Conservation (phyloP, 2,888 invertebrate genomes). For the Isoperla grammatica region DNA sequence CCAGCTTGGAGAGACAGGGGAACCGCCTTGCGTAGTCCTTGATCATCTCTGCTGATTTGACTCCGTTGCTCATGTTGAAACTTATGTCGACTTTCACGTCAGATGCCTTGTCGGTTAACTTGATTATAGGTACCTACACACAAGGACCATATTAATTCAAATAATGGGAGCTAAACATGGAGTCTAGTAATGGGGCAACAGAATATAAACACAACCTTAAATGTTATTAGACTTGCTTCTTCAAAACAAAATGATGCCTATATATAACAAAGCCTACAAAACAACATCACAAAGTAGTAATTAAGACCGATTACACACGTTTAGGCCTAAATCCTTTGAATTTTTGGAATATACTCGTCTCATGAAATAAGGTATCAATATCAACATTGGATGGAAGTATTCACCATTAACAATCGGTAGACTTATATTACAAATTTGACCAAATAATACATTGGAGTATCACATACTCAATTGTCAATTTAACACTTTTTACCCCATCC, state of each 20-base stretch:
- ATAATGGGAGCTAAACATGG: background rate
- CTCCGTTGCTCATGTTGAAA: slow-evolving; percentile 98
- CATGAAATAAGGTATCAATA: too few species aligned
- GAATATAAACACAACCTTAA: background rate
- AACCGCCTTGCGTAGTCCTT: slow-evolving; percentile 83
- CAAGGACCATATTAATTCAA: slow-evolving; percentile 31
- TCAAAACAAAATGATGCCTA: background rate
- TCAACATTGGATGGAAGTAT: too few species aligned
- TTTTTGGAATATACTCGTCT: too few species aligned
- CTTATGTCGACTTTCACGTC: slow-evolving; percentile 97
- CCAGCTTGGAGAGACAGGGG: slow-evolving; percentile 88
- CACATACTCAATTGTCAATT: too few species aligned
- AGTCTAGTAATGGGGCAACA: background rate
- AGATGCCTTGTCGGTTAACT: slow-evolving; percentile 81
- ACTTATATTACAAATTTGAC: too few species aligned
- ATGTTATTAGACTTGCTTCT: too few species aligned
- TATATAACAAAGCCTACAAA: background rate
- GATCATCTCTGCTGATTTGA: slow-evolving; percentile 93
- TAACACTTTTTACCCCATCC: too few species aligned
- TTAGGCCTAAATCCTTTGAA: too few species aligned
- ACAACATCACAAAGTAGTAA: too few species aligned
- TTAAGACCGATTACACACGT: too few species aligned
- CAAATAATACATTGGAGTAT: too few species aligned
- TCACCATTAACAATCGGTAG: too few species aligned
- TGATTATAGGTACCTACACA: slow-evolving; percentile 91